Conservation (phyloP, 2,113 vertebrate species). For the Mormoops blainvillei region DNA sequence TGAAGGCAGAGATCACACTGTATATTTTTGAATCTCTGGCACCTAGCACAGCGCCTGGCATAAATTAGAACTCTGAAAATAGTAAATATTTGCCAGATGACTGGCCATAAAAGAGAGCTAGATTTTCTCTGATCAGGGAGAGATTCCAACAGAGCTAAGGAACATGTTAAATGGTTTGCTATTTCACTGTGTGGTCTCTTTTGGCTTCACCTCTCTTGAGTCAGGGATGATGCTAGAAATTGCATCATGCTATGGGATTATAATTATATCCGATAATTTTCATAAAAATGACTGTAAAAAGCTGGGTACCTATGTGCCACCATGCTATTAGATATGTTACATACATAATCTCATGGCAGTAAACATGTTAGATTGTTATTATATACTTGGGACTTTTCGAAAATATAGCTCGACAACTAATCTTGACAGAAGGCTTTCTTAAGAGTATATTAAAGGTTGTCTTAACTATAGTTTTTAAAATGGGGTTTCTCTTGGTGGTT, state of each 20-base stretch:
- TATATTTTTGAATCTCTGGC: not conserved
- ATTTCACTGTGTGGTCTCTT: slow-evolving; percentile 19
- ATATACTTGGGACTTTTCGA: not conserved
- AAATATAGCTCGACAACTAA: not conserved
- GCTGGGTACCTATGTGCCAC: not conserved
- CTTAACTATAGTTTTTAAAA: not conserved
- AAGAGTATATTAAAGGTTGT: not conserved
- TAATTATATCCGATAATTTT: not conserved
- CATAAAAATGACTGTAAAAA: not conserved
- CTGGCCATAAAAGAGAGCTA: not conserved
- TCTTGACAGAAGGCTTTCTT: not conserved
- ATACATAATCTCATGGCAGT: not conserved
- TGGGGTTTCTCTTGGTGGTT: not conserved
- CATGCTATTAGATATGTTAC: not conserved
- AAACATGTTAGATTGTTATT: not conserved
- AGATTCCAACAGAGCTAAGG: not conserved
- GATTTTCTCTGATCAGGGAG: not conserved
- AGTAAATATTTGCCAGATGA: slow-evolving; percentile 20
- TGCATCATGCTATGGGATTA: not conserved
- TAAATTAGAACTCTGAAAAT: slow-evolving; percentile 38
- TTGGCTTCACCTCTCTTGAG: not conserved
- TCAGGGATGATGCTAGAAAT: not conserved
- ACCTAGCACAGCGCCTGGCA: not conserved
- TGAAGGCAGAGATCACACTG: not conserved
- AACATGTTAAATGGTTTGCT: not conserved